These are phyloP conservation scores for Capitella teleta DNA, from an alignment of 1,140 invertebrate species.

Conservation along the genomic window DNA sequence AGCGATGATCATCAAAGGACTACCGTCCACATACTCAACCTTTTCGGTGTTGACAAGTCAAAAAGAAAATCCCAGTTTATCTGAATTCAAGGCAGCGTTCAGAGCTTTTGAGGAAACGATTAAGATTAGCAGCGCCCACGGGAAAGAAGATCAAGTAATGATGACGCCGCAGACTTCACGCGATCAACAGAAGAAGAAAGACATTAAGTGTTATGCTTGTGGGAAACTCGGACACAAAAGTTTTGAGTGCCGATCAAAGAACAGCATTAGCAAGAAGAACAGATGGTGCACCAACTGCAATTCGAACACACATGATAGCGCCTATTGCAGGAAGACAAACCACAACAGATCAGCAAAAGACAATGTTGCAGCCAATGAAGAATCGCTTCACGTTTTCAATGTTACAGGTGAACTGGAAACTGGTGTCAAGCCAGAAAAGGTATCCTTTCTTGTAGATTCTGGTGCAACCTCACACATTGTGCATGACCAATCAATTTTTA, in stretches of 20 bases:
- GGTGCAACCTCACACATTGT: constrained; percentile 14
- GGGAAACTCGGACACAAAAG: background rate
- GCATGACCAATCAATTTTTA: constrained; percentile 10
- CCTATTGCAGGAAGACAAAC: background rate
- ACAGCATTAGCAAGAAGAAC: background rate
- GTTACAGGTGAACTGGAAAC: background rate
- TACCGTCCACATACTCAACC: constrained; percentile 10
- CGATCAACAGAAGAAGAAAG: background rate
- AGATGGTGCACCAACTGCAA: background rate
- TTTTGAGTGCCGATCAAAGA: background rate
- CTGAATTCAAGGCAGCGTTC: constrained; percentile 15
- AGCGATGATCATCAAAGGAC: constrained; percentile 15
- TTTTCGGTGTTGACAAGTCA: constrained; percentile 6
- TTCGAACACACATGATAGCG: background rate
- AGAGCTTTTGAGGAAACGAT: constrained; percentile 15
- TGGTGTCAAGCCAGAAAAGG: background rate
- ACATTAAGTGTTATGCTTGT: background rate
- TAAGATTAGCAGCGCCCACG: background rate
- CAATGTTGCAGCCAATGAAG: background rate
- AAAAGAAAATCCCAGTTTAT: constrained; percentile 7
- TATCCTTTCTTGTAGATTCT: constrained; percentile 12
- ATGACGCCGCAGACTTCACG: background rate
- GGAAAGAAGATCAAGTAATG: background rate
- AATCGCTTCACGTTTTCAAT: background rate
- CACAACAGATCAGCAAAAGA: background rate